Evolutionary conservation across 2,797 vertebrate species (phyloP), one percentile per base, ranked within the genome.

Genomic region (Adelosebastes latens): DNA sequence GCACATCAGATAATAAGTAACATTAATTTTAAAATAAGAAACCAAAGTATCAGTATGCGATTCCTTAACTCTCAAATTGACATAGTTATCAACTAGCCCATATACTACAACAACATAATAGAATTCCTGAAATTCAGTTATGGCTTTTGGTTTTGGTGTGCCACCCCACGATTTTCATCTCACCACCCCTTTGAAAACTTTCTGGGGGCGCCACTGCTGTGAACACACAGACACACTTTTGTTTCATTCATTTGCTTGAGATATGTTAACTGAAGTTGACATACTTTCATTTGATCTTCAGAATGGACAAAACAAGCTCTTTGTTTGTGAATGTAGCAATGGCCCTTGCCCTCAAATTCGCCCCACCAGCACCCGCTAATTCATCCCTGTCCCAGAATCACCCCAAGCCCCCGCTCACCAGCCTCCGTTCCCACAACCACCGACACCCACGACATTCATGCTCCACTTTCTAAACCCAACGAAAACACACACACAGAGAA

Each of bases 251-350:
- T 85, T 83, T 81, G 75, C 63, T 75, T 46, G 66, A 55, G 34
- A 87, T 83, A 69, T 56, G 76, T 82, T 87, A 82, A 92, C 32
- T 80, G 42, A 82, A 75, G 87, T 85, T 68, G 80, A 85, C 82
- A 81, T 77, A 87, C 84, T 93, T 92, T 80, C 66, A 86, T 90
- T 92, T 94, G 79, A 92, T 93, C 87, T 90, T 90, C 80, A 58
- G 71, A 81, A 90, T 72, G 76, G 87, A 89, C 88, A 88, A 88
- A 92, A 89, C 79, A 90, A 81, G 81, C 61, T 70, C 92, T 93
- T 93, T 91, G 90, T 93, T 87, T 88, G 86, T 87, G 67, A 55
- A 86, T 74, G 76, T 73, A 88, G 77, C 53, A 24, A 64, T 82
- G 77, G 74, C 85, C 88, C 89, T 87, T 90, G 85, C 67, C 82